Evolutionary conservation across 2,888 invertebrate species (phyloP), one percentile per base, ranked within the genome.

Genomic region (Microchrysa polita): DNA sequence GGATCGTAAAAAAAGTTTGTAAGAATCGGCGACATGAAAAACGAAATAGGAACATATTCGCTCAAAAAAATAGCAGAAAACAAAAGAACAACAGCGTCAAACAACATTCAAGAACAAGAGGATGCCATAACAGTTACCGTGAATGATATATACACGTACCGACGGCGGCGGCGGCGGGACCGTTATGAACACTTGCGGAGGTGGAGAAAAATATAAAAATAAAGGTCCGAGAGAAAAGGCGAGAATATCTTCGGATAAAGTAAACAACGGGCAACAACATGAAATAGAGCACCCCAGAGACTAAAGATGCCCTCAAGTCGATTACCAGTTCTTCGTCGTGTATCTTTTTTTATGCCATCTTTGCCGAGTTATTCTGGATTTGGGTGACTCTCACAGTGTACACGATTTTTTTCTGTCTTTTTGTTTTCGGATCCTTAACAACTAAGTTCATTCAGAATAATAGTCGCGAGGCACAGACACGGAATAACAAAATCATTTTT

Each of bases 401-500:
- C 18, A n/a, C 7, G 16, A n/a, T n/a, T n/a, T n/a, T n/a, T 59
- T 22, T 34, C 22, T n/a, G n/a, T n/a, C n/a, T 53, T 42, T 34
- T n/a, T n/a, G n/a, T n/a, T n/a, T 34, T 34, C 27, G n/a, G n/a
- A n/a, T 34, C 27, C 27, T 34, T 34, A 34, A 7, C 27, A 59
- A 59, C 71, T 71, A 14, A 57, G 27, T 71, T 71, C 59, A 71
- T 71, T 44, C 59, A 12, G 59, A n/a, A 18, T 57, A 22, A 63
- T 63, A 63, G 63, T 52, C 67, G 52, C 60, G 16, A 23, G 48
- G 71, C 40, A 71, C 71, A 40, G 71, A 9, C 71, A 59, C 42
- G 23, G 71, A 71, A 71, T 57, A 71, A 59, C 71, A 71, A 71
- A 71, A 71, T 71, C 71, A 71, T 42, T 59, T 71, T 71, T 71